Base-by-base conservation (phyloP, 2,113 vertebrate species). In the Phainopepla nitens region DNA sequence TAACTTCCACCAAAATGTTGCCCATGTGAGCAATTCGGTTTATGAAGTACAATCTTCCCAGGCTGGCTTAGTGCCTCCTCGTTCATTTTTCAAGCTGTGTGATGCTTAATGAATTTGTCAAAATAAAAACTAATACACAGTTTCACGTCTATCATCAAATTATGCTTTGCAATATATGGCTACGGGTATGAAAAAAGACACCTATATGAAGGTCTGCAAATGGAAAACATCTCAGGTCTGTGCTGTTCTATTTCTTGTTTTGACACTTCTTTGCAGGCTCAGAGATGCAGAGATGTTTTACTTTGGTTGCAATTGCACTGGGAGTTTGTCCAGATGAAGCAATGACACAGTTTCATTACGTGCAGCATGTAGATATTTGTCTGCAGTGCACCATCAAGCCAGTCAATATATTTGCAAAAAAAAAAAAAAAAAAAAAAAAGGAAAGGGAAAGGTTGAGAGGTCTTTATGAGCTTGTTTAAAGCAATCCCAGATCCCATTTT, bases 71-170 rank as follows among this genome's bases (percentile, higher is more conserved):
- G 96, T 98, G 98, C 97, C 93, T 97, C 69, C 83, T 98, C 97
- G 98, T 98, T 98, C 98, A 99, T 99, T 99, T 99, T 98, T 99
- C 98, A 99, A 97, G 97, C 97, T 97, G 94, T 97, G 97, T 98
- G 98, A 99, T 98, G 98, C 98, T 98, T 98, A 99, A 99, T 98
- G 98, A 98, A 99, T 98, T 98, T 99, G 98, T 99, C 98, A 99
- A 98, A 98, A 98, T 98, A 98, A 98, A 98, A 98, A 98, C 98
- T 97, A 98, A 98, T 97, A 97, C 97, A 96, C 92, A 96, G 95
- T 97, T 98, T 98, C 98, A 97, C 97, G 98, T 98, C 98, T 97
- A 97, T 99, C 98, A 99, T 97, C 97, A 98, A 98, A 98, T 98
- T 98, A 98, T 96, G 94, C 96, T 96, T 97, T 98, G 98, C 98